Base-by-base conservation (phyloP, 2,797 vertebrate genomes). In the Poecile montanus region DNA sequence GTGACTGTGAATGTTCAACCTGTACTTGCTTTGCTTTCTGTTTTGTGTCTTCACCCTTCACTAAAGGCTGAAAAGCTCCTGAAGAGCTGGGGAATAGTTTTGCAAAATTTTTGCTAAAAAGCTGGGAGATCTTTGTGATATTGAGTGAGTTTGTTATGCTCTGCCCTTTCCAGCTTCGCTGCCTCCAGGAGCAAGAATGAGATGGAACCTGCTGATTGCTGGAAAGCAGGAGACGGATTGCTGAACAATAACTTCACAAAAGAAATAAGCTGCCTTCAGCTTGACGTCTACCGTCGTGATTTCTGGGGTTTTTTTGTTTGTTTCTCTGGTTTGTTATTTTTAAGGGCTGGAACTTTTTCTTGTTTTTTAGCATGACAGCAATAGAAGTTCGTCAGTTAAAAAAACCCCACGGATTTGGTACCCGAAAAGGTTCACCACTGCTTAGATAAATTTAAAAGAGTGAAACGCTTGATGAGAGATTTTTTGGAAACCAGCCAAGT, bases 1-100 rank as follows among this genome's bases (percentile, higher is more conserved):
- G 32, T 18, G 26, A 21, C 27, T 85, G 68, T 88, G 22, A 93
- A 90, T 91, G 61, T 85, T 94, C 91, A 93, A 78, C 61, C 48
- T 67, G 8, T 40, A 6, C 84, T 91, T 94, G 32, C 70, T 60
- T 81, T 77, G 85, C 67, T 62, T 71, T 85, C 45, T 75, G 34
- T 63, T 92, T 89, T 85, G 16, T 40, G 32, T 93, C 75, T 29
- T 47, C 23, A 62, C 26, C n/a, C 44, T 84, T 36, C 50, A 20
- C 45, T 65, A 13, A 70, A 53, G 36, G 10, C 36, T 57, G 65
- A 53, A 66, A 74, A 94, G 51, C 27, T 63, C 53, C 27, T 3
- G 5, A 54, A 95, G 70, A 23, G 9, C 27, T 73, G 36, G 4
- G 40, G 58, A 51, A 50, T 16, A 10, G 42, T 58, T 68, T 30